A percentile compares a stretch with the other conserved stretches of the same genome.
phyloP scores from a whole-genome alignment of 2,888 invertebrate genomes.

The Peribatodes rhomboidaria region DNA sequence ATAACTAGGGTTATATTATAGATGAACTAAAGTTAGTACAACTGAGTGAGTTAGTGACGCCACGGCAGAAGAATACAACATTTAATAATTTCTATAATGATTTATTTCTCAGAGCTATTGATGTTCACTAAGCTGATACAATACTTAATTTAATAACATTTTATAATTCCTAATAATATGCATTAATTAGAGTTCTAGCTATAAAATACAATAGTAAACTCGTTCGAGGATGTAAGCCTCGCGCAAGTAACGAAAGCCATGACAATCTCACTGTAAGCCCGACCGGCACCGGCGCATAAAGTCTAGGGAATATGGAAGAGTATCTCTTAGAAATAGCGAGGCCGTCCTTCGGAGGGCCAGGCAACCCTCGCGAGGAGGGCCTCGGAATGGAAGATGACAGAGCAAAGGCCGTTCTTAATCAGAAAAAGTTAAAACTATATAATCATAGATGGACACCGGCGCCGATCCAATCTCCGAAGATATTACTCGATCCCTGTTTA shows the following conservation, averaged over 20 bases:
- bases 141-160: slow-evolving; percentile 85
- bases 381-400: slow-evolving; percentile 35
- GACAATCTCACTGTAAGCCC: slow-evolving; percentile 50
- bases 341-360: slow-evolving; percentile 30
- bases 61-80: slow-evolving; percentile 74
- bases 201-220: slow-evolving; percentile 83
- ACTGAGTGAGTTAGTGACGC: slow-evolving; percentile 28
- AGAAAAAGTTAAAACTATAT: slow-evolving; percentile 43
- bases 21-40: slow-evolving; percentile 38
- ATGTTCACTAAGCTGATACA: slow-evolving; percentile 87
- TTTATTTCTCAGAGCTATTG: slow-evolving; percentile 85
- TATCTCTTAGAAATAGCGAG: slow-evolving; percentile 41
- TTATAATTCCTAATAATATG: slow-evolving; percentile 84
- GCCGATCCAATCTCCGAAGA: slow-evolving; percentile 57
- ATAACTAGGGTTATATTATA: slow-evolving; percentile 21
- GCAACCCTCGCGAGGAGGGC: slow-evolving; percentile 26
- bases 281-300: slow-evolving; percentile 42
- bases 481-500: slow-evolving; percentile 75
- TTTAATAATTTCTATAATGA: slow-evolving; percentile 86
- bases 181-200: slow-evolving; percentile 86
- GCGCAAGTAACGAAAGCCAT: slow-evolving; percentile 57
- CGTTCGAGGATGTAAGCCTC: slow-evolving; percentile 71
- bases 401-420: slow-evolving; percentile 39
- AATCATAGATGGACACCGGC: slow-evolving; percentile 52
- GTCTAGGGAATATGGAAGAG: slow-evolving; percentile 43